A percentile compares a stretch with the other conserved stretches of the same genome.
Conservation (phyloP, 2,113 vertebrate genomes). For the Petrocephalus microphthalmus region DNA sequence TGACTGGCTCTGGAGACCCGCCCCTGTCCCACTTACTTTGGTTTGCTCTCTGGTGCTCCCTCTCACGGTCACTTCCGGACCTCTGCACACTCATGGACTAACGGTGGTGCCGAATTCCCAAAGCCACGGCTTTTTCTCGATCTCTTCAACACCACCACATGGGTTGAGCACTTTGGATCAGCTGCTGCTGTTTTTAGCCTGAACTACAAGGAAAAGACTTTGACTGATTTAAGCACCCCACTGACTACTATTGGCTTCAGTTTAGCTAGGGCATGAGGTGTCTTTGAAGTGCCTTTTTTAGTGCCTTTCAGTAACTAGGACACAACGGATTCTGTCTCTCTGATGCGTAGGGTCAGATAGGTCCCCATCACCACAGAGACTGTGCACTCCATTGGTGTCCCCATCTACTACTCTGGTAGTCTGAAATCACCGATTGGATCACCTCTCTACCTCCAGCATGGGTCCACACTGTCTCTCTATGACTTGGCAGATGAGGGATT, state of each 20-base stretch:
- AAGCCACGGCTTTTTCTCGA: not conserved
- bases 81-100: not conserved
- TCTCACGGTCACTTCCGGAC: not conserved
- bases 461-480: not conserved
- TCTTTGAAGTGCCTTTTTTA: constrained; percentile 3
- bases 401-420: not conserved
- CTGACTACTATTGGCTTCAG: not conserved
- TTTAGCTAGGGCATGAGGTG: not conserved
- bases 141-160: not conserved
- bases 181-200: not conserved
- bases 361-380: not conserved
- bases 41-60: not conserved
- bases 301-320: not conserved
- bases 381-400: not conserved
- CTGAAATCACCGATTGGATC: constrained; percentile 2
- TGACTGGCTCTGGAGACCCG: not conserved
- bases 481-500: not conserved
- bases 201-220: not conserved
- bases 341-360: not conserved
- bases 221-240: not conserved
- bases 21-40: not conserved
- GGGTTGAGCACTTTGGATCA: not conserved
- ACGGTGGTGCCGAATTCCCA: not conserved
- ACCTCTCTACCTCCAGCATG: not conserved
- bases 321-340: not conserved